Base-by-base conservation (phyloP, 1,140 invertebrate species). In the Papilio helenus region DNA sequence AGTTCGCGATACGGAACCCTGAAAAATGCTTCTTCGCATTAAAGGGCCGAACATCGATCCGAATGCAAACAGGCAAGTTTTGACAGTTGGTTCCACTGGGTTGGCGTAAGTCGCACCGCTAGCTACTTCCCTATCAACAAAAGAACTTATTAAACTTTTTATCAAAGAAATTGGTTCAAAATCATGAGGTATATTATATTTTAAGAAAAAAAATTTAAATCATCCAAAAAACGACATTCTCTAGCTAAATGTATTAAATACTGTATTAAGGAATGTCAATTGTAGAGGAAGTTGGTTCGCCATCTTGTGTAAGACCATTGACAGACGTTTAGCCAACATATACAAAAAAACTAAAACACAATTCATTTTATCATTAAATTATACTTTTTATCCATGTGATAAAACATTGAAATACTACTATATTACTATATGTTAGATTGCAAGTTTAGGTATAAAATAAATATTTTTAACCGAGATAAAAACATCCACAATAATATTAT, bases 11-110 rank as follows among this genome's bases (percentile, higher is more conserved):
- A 95, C 95, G 86, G 95, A 95, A 91, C 95, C 95, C 93, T 96
- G 95, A 93, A 96, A 89, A 92, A 95, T 92, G 89, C 95, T 95
- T 91, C 93, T 95, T 92, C 95, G 93, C 89, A 95, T 92, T 92
- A 95, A 95, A 94, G 95, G 94, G 92, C 95, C 95, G 92, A 95
- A 96, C 95, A 96, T 96, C 95, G 95, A 95, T 95, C 95, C 95
- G 95, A 95, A 93, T 93, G 88, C 90, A 86, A 92, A 88, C 88
- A 88, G 87, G 84, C 84, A 86, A 90, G 84, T 86, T 88, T 87
- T 86, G 83, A 86, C 79, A 80, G 88, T 91, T 90, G 90, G 88
- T 85, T 87, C 82, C 83, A 86, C 83, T 88, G 85, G 79, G 85
- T 89, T 93, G 87, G 88, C 90, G 86, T 90, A 86, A 84, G 84